Percentiles rank a stretch among this genome's conserved stretches.
Conservation (phyloP, 2,797 vertebrate genomes). For the Paguma larvata region DNA sequence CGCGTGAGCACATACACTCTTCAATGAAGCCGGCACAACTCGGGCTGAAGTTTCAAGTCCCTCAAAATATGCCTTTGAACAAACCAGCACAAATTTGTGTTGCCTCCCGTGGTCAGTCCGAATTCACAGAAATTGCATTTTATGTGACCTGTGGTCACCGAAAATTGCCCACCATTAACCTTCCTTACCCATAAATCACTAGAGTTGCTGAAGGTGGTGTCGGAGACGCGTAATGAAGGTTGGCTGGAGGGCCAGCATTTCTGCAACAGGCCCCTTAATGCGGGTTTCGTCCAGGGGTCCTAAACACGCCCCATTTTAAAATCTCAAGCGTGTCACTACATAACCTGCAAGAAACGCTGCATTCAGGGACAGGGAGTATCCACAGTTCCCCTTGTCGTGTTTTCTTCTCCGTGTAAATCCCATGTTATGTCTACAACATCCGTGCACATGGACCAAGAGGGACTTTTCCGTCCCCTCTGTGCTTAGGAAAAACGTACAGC, state of each 20-base stretch:
- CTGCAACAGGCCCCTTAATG: neutral
- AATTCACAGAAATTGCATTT: constrained; percentile 62
- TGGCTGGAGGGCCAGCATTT: neutral
- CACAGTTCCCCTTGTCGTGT: no score
- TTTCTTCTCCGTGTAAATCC: neutral
- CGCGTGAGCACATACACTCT: neutral
- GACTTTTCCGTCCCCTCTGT: fast-evolving
- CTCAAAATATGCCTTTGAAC: constrained; percentile 40
- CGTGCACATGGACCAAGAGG: neutral
- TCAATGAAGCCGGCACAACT: neutral
- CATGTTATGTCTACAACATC: neutral
- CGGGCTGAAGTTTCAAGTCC: neutral
- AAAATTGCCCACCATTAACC: constrained; percentile 69
- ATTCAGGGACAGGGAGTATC: neutral
- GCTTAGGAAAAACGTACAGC: neutral
- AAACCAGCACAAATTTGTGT: constrained; percentile 34
- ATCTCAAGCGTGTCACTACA: neutral
- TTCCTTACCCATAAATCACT: constrained; percentile 40
- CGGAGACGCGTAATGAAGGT: neutral
- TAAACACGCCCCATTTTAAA: neutral
- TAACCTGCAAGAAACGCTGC: neutral
- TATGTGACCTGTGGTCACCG: constrained; percentile 51
- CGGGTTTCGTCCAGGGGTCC: neutral
- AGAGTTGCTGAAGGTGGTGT: constrained; percentile 9
- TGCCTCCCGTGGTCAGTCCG: constrained; percentile 27